Evolutionary conservation across 2,797 vertebrate genomes (phyloP).

Genomic region (Aselliscus stoliczkanus): DNA sequence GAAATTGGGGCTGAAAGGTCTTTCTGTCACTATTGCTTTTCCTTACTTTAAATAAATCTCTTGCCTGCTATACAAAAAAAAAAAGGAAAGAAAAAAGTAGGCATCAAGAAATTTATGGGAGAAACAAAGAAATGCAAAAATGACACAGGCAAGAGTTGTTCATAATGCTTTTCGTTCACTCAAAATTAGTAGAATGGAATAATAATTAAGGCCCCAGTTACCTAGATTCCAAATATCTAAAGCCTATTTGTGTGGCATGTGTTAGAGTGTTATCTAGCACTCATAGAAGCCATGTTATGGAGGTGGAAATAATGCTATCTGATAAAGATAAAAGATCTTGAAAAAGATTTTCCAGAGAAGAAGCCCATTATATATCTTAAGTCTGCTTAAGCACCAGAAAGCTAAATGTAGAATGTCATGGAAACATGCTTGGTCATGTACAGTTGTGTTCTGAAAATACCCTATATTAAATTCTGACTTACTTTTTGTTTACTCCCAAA

Average conservation of each 20-base stretch:
- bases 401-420: neutral
- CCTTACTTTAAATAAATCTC: neutral
- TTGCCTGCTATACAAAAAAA: neutral
- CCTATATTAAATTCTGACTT: neutral
- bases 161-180: neutral
- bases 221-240: slow-evolving; percentile 5
- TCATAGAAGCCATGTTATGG: neutral
- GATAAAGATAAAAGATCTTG: slow-evolving; percentile 22
- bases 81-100: neutral
- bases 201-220: neutral
- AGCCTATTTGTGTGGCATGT: neutral
- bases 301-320: neutral
- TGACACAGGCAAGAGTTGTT: neutral
- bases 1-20: neutral
- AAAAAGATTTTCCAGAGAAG: neutral
- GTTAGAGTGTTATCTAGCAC: neutral
- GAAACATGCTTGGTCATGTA: neutral
- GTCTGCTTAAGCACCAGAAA: neutral
- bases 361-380: neutral
- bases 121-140: neutral
- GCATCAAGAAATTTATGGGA: neutral
- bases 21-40: neutral
- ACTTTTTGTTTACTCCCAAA: slow-evolving; percentile 13
- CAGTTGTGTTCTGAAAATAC: neutral
- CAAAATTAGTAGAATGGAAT: neutral